A percentile compares a stretch with the other conserved stretches of the same genome.
Conservation (phyloP, 2,888 invertebrate species). For the Nymphalis c-album region DNA sequence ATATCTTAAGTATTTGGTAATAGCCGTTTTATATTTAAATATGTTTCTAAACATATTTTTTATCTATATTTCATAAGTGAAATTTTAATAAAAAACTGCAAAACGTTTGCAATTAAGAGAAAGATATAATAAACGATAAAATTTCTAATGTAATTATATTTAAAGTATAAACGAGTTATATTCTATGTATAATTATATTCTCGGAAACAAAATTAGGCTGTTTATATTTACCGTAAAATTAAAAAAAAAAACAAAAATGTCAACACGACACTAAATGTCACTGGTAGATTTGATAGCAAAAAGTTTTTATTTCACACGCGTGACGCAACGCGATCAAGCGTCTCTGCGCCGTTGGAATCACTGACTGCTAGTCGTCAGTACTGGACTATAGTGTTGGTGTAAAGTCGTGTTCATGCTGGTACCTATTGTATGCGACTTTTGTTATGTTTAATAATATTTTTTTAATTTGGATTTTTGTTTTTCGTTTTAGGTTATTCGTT, state of each 20-base stretch:
- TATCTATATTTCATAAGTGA: too few species aligned
- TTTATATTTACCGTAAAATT: constrained; percentile 5
- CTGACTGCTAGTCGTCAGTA: constrained; percentile 1
- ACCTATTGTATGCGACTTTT: background rate
- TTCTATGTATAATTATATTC: background rate
- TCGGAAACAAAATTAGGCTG: background rate
- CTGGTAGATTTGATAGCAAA: background rate
- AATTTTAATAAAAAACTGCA: background rate
- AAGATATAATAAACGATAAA: background rate
- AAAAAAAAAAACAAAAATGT: background rate
- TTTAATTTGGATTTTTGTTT: too few species aligned
- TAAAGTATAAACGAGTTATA: background rate
- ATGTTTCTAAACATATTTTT: too few species aligned
- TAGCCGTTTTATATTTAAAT: too few species aligned
- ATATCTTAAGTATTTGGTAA: background rate
- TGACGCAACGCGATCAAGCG: background rate
- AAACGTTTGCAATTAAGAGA: constrained; percentile 5
- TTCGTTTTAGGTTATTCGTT: too few species aligned
- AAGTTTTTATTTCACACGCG: constrained; percentile 7
- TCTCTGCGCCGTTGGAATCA: background rate
- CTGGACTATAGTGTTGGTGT: background rate
- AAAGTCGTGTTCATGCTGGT: background rate
- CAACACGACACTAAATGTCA: background rate
- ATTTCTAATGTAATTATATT: constrained; percentile 2
- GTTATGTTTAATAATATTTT: background rate